Evolutionary conservation across 2,888 invertebrate genomes (phyloP), one percentile per base, ranked within the genome.

Genomic region (Marronus borbonicus): DNA sequence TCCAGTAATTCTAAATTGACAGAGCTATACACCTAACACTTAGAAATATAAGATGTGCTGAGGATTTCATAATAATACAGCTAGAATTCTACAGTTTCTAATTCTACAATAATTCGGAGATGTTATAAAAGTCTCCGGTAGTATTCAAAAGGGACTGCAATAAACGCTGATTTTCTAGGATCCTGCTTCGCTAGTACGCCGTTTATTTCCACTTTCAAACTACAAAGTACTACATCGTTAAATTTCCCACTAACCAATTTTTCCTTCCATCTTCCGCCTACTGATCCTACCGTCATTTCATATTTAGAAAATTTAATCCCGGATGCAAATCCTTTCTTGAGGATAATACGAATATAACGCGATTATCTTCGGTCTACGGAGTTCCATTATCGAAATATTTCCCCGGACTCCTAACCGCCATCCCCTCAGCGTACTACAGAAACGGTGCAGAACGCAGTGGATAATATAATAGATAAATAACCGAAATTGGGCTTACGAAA

Each of bases 361-460:
- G 84, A 84, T 85, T 85, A 85, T 83, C 79, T 77, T 82, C 84
- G 84, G 83, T 83, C 83, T 84, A 78, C 81, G 80, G 80, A 82
- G 79, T 84, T 84, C 83, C 80, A 84, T 85, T 84, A 85, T 84
- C 84, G 83, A 82, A 83, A 82, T 82, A 82, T 81, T 79, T 78
- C 75, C 76, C 79, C 80, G 82, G 80, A 81, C 79, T 80, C 80
- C 79, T 77, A 31, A 24, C 49, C n/a, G 79, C 76, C 39, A 20
- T 58, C 58, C 36, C 58, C 58, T 20, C 72, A n/a, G 8, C 39
- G 20, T 58, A 72, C 58, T 72, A 24, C 24, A 36, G 58, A 72
- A 72, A 17, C 72, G 58, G 36, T 78, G 80, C 74, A 76, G 77
- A 70, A 80, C 72, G 14, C 78, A 79, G 76, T 50, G 55, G 62